Base-by-base conservation (phyloP, 2,888 invertebrate species). In the Yponomeuta evonymella region DNA sequence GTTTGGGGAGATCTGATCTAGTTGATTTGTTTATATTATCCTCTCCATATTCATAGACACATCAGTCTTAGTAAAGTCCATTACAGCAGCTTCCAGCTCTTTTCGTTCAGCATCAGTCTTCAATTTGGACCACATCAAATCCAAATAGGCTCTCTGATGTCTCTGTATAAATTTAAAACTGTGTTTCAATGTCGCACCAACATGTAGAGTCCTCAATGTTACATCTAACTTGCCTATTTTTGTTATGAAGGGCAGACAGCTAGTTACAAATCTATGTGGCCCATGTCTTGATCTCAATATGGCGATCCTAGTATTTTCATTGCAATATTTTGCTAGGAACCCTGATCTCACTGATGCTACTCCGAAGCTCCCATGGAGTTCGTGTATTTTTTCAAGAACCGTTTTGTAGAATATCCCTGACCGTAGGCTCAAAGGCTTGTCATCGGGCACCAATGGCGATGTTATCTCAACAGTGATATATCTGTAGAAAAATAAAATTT, bases 291-390 rank as follows among this genome's bases (percentile, higher is more conserved):
- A 93, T 78, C 96, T 93, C 70, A 97, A 90, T 51, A 97, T 92
- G 0, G 95, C 96, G 76, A 96, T 95, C 87, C 94, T 94, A 0
- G 97, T 97, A 72, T 94, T 93, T 75, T 94, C 93, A 85, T 97
- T 97, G 79, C 96, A 96, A 86, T 97, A 97, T 89, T 96, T 96
- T 36, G 95, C 95, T 80, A 93, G 88, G 78, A 97, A 95, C 36
- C 96, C 97, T 71, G 94, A 89, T 79, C 93, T 94, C 9, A 96
- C 93, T 1, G 96, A 92, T 10, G 96, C 96, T 51, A 93, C 86
- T 11, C 96, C 97, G 82, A 95, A 96, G 79, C 96, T 96, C 0
- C 97, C 97, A 83, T 95, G 95, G 71, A 95, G 81, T 78, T 94
- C 93, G 78, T 95, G 94, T 15, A 97, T 93, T 85, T 94, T 94